Evolutionary conservation across 2,888 invertebrate species (phyloP).

Genomic region (Drosophila recens): DNA sequence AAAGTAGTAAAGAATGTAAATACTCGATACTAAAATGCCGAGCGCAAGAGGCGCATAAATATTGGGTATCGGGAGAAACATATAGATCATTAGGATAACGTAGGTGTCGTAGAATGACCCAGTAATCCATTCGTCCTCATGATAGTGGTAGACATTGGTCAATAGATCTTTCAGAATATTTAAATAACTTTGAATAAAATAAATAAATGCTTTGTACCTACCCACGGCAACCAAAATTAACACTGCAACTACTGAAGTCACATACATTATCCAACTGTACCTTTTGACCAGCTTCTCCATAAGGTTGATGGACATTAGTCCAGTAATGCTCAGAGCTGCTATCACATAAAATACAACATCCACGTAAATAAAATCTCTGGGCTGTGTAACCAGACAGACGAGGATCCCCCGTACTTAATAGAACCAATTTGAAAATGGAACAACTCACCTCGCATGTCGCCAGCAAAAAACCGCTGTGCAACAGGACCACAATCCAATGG

Average conservation of each 20-base stretch:
- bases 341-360: conserved; percentile 29
- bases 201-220: conserved; percentile 11
- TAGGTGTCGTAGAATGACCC: conserved; percentile 53
- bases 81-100: conserved; percentile 45
- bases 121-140: conserved; percentile 21
- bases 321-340: not conserved
- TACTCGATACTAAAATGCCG: conserved; percentile 15
- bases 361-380: not conserved
- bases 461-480: conserved; percentile 39
- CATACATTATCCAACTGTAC: conserved; percentile 32
- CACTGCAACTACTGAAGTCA: conserved; percentile 41
- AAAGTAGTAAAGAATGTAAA: conserved; percentile 23
- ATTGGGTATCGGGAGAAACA: conserved; percentile 59
- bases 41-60: conserved; percentile 31
- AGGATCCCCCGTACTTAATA: not conserved
- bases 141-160: conserved; percentile 31
- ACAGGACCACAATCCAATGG: conserved; percentile 4
- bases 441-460: conserved; percentile 39
- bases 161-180: conserved; percentile 11
- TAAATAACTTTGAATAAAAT: not conserved
- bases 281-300: conserved; percentile 1
- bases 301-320: conserved; percentile 39
- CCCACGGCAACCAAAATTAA: conserved; percentile 34
- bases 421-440: not conserved
- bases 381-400: not conserved